These are phyloP conservation scores for Mallotus villosus DNA, from an alignment of 2,797 vertebrate species.

Conservation along the genomic window DNA sequence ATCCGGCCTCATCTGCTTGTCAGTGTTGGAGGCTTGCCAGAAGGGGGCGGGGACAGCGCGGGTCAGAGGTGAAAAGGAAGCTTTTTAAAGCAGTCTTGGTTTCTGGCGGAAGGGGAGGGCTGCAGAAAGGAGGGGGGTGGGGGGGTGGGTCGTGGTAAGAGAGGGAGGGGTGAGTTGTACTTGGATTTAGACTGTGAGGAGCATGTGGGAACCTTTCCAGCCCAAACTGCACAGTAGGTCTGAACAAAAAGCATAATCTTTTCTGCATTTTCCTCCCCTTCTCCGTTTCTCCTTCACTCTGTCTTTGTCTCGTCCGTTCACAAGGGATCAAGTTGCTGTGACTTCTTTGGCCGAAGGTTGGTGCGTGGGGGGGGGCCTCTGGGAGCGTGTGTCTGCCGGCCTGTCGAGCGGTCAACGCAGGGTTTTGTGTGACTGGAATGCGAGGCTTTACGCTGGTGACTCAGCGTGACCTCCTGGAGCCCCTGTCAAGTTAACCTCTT, in stretches of 20 bases:
- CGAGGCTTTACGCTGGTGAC: constrained; percentile 56
- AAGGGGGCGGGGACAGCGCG: constrained; percentile 50
- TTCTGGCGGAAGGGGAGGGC: constrained; percentile 64
- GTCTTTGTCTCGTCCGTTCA: constrained; percentile 25
- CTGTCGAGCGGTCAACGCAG: constrained; percentile 31
- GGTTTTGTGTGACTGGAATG: constrained; percentile 55
- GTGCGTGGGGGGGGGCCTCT: not conserved
- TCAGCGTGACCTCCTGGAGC: constrained; percentile 55
- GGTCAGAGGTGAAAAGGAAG: constrained; percentile 84
- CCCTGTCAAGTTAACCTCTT: constrained; percentile 60
- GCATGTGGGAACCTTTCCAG: constrained; percentile 73
- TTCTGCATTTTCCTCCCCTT: constrained; percentile 37
- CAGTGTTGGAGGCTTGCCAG: constrained; percentile 59
- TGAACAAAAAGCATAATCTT: constrained; percentile 66
- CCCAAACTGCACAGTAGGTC: constrained; percentile 77
- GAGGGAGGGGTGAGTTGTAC: constrained; percentile 67
- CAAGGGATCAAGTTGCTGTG: constrained; percentile 44
- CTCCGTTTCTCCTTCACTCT: constrained; percentile 17
- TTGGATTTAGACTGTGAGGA: constrained; percentile 70
- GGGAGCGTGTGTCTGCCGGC: constrained; percentile 5
- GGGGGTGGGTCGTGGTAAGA: constrained; percentile 13
- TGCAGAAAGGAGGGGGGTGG: constrained; percentile 25
- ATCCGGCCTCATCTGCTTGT: constrained; percentile 58
- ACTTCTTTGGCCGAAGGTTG: constrained; percentile 31
- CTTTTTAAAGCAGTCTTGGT: constrained; percentile 54